Base-by-base conservation (phyloP, 2,888 invertebrate genomes). In the Drosophila pegasa region DNA sequence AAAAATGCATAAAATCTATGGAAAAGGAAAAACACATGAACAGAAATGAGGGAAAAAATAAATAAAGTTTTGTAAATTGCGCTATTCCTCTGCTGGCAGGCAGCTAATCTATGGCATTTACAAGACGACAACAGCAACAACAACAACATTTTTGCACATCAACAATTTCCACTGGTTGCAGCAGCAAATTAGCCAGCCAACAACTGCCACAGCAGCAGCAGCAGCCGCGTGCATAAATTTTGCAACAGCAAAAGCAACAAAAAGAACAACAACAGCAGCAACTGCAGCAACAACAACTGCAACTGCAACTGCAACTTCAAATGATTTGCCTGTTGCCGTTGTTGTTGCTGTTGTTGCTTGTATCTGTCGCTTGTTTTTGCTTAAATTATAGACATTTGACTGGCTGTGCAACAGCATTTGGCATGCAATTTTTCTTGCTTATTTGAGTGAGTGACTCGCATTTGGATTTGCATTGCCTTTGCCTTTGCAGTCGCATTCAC, bases 381-480 rank as follows among this genome's bases (percentile, higher is more conserved):
- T 82, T 86, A 83, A 83, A 83, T 83, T 83, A 83, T 83, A 83
- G 86, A 83, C 86, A 86, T 86, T 83, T 86, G 83, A 83, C 86
- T 83, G 68, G 70, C 79, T 69, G 38, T 58, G 63, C 75, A 75
- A 69, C 82, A 78, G 63, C 75, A 83, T 86, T 84, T 83, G 75
- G 78, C 84, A 76, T 78, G 75, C 81, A 73, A 83, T 84, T 79
- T 84, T 81, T 84, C 77, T 79, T 76, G 76, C 77, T 67, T 74
- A 84, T 84, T 87, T 79, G 81, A 83, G 83, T 83, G 78, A 71
- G 67, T 75, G 75, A 78, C 67, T 75, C 67, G 48, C 80, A 56
- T 56, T 62, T 43, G 66, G 52, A 72, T 54, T 62, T 22, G 33
- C 60, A 63, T 64, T 51, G 37, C 62, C 58, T 31, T 68, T 47